phyloP scores from a whole-genome alignment of 1,140 invertebrate species.

The Drosophila sucinea region DNA sequence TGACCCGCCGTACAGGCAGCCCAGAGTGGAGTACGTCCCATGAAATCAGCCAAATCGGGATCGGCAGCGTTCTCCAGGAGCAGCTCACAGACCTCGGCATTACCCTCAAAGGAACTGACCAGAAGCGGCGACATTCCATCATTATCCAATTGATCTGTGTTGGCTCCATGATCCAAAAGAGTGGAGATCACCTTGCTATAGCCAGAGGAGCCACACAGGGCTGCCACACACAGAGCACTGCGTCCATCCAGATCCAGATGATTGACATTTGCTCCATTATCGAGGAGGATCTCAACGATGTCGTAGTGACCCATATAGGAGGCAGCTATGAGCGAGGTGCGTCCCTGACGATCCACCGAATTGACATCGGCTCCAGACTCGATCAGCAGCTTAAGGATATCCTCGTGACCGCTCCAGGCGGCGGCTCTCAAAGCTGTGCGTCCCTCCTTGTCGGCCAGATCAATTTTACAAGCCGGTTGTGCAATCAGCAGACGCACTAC shows the following conservation, averaged over 20 bases:
- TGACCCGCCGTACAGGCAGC: slow-evolving; percentile 95
- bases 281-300: slow-evolving; percentile 93
- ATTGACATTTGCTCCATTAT: slow-evolving; percentile 93
- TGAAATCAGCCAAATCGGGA: slow-evolving; percentile 92
- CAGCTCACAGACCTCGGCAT: slow-evolving; percentile 91
- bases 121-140: slow-evolving; percentile 96
- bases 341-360: slow-evolving; percentile 92
- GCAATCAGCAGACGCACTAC: slow-evolving; percentile 92
- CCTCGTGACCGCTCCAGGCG: slow-evolving; percentile 93
- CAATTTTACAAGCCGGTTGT: slow-evolving; percentile 89
- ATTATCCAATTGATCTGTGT: slow-evolving; percentile 94
- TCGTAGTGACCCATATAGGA: slow-evolving; percentile 96
- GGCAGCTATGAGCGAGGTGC: slow-evolving; percentile 95
- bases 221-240: slow-evolving; percentile 95
- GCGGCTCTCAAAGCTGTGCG: slow-evolving; percentile 91
- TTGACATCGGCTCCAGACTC: slow-evolving; percentile 89
- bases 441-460: slow-evolving; percentile 89
- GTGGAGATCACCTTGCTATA: slow-evolving; percentile 89
- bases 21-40: slow-evolving; percentile 91
- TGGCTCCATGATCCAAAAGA: slow-evolving; percentile 92
- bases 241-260: slow-evolving; percentile 95
- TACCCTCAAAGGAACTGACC: slow-evolving; percentile 96
- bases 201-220: slow-evolving; percentile 94
- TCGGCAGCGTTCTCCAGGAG: slow-evolving; percentile 94
- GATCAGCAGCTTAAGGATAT: slow-evolving; percentile 89